Evolutionary conservation across 2,888 invertebrate genomes (phyloP).

Genomic region (Limnephilus auricula): DNA sequence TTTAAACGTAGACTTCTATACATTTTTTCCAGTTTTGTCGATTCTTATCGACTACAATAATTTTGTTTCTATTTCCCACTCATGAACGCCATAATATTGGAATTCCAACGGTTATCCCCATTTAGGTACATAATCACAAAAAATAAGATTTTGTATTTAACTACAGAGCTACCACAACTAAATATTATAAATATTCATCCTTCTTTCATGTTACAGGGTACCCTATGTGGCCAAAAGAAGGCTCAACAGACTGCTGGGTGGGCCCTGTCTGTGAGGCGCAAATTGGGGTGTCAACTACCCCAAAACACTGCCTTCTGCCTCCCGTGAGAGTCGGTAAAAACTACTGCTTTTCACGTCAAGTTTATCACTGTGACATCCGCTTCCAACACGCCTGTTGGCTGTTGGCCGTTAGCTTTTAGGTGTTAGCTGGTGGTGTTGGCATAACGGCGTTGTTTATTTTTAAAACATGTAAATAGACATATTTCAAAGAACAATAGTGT

Average conservation of each 20-base stretch:
- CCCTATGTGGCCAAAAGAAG: neutral
- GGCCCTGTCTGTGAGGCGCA: constrained; percentile 35
- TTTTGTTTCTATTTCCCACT: neutral
- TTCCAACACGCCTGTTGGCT: neutral
- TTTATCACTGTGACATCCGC: constrained; percentile 24
- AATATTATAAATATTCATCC: neutral
- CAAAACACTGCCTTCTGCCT: constrained; percentile 25
- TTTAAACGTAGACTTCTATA: too few species aligned
- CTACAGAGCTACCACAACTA: neutral
- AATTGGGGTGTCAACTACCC: constrained; percentile 53
- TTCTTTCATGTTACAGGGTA: neutral
- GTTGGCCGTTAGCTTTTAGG: neutral
- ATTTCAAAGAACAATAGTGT: neutral
- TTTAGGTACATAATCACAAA: too few species aligned
- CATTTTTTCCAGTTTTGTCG: too few species aligned
- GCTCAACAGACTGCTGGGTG: neutral
- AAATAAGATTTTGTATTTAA: neutral
- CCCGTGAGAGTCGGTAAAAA: constrained; percentile 41
- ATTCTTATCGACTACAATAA: neutral
- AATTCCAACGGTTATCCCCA: too few species aligned
- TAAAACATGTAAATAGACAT: neutral
- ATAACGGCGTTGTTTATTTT: neutral
- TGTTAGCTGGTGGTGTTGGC: neutral
- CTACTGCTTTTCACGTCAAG: constrained; percentile 37
- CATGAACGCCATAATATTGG: neutral